Conservation (phyloP, 2,888 invertebrate species). For the Megaustenia siamemsis region DNA sequence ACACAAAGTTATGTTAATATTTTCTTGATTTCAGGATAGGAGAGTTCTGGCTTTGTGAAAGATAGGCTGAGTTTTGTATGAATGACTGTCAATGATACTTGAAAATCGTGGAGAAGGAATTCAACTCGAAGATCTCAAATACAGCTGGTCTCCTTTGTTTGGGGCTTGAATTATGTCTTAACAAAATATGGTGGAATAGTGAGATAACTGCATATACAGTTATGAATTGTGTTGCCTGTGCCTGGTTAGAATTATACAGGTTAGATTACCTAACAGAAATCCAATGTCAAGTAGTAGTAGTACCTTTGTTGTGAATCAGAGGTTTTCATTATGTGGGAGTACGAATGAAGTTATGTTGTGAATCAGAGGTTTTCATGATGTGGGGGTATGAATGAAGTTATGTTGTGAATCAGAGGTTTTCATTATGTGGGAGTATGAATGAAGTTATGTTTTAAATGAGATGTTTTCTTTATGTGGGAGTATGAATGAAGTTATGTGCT, state of each 20-base stretch:
- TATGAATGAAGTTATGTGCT: too few species aligned
- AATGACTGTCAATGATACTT: neutral
- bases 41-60: neutral
- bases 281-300: neutral
- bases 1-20: neutral
- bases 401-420: too few species aligned
- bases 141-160: constrained; percentile 9
- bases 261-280: neutral
- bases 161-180: constrained; percentile 9
- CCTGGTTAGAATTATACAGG: neutral
- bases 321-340: too few species aligned
- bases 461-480: too few species aligned
- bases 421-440: too few species aligned
- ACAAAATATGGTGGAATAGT: too few species aligned
- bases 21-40: neutral
- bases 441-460: too few species aligned
- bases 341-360: too few species aligned
- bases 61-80: neutral
- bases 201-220: neutral
- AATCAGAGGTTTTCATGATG: too few species aligned
- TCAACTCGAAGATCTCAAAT: constrained; percentile 6
- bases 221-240: neutral
- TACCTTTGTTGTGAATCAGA: neutral
- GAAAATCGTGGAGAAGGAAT: neutral
- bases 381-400: too few species aligned